Evolutionary conservation across 2,888 invertebrate species (phyloP), one percentile per base, ranked within the genome.

Genomic region (Amphiduros pacificus): DNA sequence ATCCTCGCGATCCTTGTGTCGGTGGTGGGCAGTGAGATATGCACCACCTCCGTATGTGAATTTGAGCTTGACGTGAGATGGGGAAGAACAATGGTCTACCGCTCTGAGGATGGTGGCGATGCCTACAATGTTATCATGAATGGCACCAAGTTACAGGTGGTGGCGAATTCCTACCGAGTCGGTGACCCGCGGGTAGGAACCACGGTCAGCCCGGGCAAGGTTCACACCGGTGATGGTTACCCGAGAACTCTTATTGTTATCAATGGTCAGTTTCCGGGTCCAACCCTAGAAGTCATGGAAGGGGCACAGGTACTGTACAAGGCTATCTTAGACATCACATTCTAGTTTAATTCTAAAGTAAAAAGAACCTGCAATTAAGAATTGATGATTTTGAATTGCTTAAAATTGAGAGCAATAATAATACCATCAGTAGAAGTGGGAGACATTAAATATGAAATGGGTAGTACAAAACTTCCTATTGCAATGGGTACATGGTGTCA

Each of bases 211-310:
- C n/a, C 49, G 2, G 3, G 20, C 14, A 29, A 56, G 2, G 56
- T 56, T n/a, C 40, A 41, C 20, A 56, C 56, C 4, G 56, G 20
- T 48, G 56, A 56, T 56, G 56, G 56, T 4, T 41, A 27, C 17
- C 41, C 41, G 28, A 48, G 56, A n/a, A 56, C 27, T 22, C 26
- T 56, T 9, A 49, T 56, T 26, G 29, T 27, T 14, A 48, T 56
- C 9, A 56, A 56, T 49, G 56, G 56, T 2, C 56, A 56, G 48
- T 56, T 56, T 29, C 56, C 56, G n/a, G 56, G 56, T 3, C 56
- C 56, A 1, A 51, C 32, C 2, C 31, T 59, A n/a, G 59, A 59
- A 27, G 59, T 59, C 41, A 52, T 51, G 52, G 59, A 56, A 24
- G 56, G 56, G 14, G 41, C 56, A 14, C 28, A 48, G 56, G 56